Base-by-base conservation (phyloP, 2,888 invertebrate species). In the Drosophila borealis region DNA sequence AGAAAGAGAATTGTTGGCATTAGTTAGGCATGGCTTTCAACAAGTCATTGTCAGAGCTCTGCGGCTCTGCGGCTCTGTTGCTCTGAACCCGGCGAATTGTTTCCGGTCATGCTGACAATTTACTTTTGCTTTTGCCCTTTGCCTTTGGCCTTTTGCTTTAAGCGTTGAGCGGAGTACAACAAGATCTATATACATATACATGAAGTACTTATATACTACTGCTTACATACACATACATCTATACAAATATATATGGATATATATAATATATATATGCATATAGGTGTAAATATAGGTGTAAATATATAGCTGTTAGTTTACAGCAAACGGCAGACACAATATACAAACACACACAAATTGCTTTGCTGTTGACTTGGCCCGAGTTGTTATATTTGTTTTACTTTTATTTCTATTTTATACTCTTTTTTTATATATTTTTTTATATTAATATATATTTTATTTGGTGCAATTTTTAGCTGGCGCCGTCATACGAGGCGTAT, bases 51-150 rank as follows among this genome's bases (percentile, higher is more conserved):
- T 39, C 34, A 62, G 54, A 53, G 56, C 53, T 14, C 33, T 55
- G 11, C 2, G 37, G 50, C 53, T 45, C 46, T 37, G 60, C 8
- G 36, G 44, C 55, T 41, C 25, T 25, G 29, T 3, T 46, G 56
- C 53, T 49, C 50, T 45, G 56, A 62, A 36, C 46, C 63, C 69
- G 64, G 63, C 55, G 75, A 62, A 64, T 79, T 65, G 49, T 68
- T 75, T 74, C 71, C 78, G 78, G 76, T 79, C 76, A 72, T 75
- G 79, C 68, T 75, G 60, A 75, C 74, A 79, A 70, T 80, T 66
- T 68, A 64, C 63, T 74, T 79, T 74, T 65, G 65, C 56, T 59
- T 44, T 45, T 45, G 45, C 36, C 55, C 33, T 53, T 53, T 36
- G 29, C 33, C 19, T 44, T 55, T 42, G 64, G 60, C 34, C 55